These are phyloP conservation scores for Oscheius myriophilus DNA, from an alignment of 2,888 invertebrate species.

Conservation along the genomic window DNA sequence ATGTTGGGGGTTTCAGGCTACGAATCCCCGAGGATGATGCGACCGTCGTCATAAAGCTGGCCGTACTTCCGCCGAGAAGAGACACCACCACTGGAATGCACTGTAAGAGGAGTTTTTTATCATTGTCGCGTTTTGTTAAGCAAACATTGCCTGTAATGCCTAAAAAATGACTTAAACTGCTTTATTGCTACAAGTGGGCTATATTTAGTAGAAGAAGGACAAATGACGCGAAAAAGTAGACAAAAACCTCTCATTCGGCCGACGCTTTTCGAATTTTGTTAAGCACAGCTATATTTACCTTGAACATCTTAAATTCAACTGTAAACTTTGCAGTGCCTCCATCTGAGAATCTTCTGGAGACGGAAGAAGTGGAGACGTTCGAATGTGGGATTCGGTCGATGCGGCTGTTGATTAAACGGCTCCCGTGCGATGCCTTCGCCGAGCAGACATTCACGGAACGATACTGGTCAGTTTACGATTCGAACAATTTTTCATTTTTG, in stretches of 20 bases:
- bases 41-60: constrained; percentile 30
- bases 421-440: constrained; percentile 19
- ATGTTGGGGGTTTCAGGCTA: constrained; percentile 13
- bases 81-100: constrained; percentile 22
- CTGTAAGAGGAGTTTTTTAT: neutral
- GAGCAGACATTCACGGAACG: constrained; percentile 25
- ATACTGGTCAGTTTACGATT: constrained; percentile 17
- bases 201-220: neutral
- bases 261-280: no score
- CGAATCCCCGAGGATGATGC: constrained; percentile 33
- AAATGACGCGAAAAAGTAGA: no score
- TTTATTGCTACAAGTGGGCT: no score
- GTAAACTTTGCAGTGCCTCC: neutral
- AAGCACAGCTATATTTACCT: no score
- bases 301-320: no score
- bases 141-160: no score
- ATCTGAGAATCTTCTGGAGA: constrained; percentile 1
- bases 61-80: constrained; percentile 37
- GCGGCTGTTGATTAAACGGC: constrained; percentile 3
- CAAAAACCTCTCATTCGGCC: no score
- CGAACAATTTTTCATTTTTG: no score
- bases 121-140: no score
- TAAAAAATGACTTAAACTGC: no score
- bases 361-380: constrained; percentile 22
- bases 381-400: constrained; percentile 21